phyloP scores from a whole-genome alignment of 2,888 invertebrate species.

The Eucriotettix oculatus region DNA sequence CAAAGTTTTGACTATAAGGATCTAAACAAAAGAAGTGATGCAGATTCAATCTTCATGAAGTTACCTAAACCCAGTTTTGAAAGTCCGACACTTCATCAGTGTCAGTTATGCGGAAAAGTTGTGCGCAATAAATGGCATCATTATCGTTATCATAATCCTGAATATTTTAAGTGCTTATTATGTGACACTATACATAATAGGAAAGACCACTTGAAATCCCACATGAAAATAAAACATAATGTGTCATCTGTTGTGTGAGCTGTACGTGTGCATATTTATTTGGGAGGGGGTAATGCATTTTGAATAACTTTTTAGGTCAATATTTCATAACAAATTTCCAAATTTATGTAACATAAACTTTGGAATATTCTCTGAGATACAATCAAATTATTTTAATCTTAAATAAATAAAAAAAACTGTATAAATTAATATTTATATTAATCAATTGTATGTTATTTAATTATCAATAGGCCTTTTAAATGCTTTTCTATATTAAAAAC shows the following conservation, averaged over 20 bases:
- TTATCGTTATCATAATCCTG: conserved; percentile 14
- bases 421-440: too few relatives aligned
- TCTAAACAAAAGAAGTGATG: conserved; percentile 1
- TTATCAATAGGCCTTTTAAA: too few relatives aligned
- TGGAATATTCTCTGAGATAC: too few relatives aligned
- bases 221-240: conserved; percentile 18
- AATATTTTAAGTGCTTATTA: conserved; percentile 13
- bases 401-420: too few relatives aligned
- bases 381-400: too few relatives aligned
- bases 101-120: conserved; percentile 60
- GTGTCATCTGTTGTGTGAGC: not conserved
- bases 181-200: conserved; percentile 16
- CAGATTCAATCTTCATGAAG: conserved; percentile 7
- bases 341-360: too few relatives aligned
- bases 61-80: conserved; percentile 21
- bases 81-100: conserved; percentile 60
- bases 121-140: conserved; percentile 18
- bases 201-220: conserved; percentile 19
- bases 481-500: too few relatives aligned
- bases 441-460: too few relatives aligned
- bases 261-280: conserved; percentile 28
- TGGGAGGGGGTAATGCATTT: too few relatives aligned
- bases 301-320: too few relatives aligned
- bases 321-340: too few relatives aligned
- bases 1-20: not conserved